Conservation (phyloP, 2,113 vertebrate species). For the Hystrix cristata region DNA sequence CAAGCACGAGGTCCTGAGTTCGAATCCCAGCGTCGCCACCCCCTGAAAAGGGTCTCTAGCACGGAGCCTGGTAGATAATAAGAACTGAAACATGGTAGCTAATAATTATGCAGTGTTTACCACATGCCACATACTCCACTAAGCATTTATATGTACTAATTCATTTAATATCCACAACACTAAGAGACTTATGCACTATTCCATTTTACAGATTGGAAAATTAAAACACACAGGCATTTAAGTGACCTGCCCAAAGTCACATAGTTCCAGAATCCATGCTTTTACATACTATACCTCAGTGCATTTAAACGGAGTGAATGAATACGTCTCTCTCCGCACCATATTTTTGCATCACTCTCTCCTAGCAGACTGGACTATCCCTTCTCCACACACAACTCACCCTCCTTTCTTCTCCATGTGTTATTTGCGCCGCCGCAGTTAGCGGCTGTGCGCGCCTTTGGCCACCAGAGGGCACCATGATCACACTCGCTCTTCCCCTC, state of each 20-base stretch:
- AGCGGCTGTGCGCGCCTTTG: neutral
- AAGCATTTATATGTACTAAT: neutral
- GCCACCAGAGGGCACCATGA: conserved; percentile 46
- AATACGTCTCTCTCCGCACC: neutral
- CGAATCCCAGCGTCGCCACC: no score
- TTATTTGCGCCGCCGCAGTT: rapidly evolving
- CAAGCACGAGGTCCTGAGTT: no score
- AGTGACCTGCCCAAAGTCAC: neutral
- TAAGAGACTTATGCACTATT: neutral
- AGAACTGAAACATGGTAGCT: neutral
- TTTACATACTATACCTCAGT: neutral
- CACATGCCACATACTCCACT: neutral
- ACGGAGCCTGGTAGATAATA: neutral
- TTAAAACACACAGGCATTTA: neutral
- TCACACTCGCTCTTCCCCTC: neutral
- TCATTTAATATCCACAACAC: conserved; percentile 32
- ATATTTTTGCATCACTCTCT: neutral
- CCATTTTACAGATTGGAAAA: neutral
- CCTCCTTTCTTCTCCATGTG: neutral
- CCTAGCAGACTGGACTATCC: no score
- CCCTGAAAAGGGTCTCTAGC: neutral
- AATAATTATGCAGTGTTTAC: neutral
- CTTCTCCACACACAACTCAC: neutral
- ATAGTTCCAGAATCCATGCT: neutral
- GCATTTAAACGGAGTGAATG: neutral